These are phyloP conservation scores for Drosophila bocki DNA, from an alignment of 1,140 invertebrate species.

Conservation along the genomic window DNA sequence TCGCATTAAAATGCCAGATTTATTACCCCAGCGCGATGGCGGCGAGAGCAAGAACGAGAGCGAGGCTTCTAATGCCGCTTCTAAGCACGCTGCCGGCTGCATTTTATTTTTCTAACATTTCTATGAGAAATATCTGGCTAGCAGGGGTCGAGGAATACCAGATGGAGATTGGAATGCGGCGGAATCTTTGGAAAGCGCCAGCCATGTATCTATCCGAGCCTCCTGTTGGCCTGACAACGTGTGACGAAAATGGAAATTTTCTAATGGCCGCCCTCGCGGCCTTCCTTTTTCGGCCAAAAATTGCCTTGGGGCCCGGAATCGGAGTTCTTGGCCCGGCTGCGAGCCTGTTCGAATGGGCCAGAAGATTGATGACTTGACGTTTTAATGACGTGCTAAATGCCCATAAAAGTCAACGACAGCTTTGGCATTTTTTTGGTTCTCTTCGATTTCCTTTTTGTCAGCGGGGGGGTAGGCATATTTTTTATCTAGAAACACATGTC, in stretches of 20 bases:
- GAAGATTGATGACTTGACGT: conserved; percentile 85
- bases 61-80: conserved; percentile 54
- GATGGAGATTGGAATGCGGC: conserved; percentile 68
- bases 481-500: conserved; percentile 54
- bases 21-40: conserved; percentile 53
- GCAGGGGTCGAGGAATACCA: conserved; percentile 68
- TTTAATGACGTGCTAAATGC: conserved; percentile 84
- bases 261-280: conserved; percentile 56
- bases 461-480: conserved; percentile 15
- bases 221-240: conserved; percentile 77
- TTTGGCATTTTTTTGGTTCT: conserved; percentile 14
- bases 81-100: conserved; percentile 55
- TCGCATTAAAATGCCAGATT: conserved; percentile 84
- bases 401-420: conserved; percentile 76
- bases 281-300: conserved; percentile 25
- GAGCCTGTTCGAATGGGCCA: conserved; percentile 82
- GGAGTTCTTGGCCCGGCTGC: conserved; percentile 58
- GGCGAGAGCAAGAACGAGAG: conserved; percentile 29
- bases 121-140: conserved; percentile 79
- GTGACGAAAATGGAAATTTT: conserved; percentile 85
- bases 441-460: conserved; percentile 20
- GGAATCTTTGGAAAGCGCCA: neutral
- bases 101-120: conserved; percentile 81
- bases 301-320: conserved; percentile 20
- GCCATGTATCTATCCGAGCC: conserved; percentile 2